Evolutionary conservation across 2,888 invertebrate genomes (phyloP).

Genomic region (Drosophila borealis): DNA sequence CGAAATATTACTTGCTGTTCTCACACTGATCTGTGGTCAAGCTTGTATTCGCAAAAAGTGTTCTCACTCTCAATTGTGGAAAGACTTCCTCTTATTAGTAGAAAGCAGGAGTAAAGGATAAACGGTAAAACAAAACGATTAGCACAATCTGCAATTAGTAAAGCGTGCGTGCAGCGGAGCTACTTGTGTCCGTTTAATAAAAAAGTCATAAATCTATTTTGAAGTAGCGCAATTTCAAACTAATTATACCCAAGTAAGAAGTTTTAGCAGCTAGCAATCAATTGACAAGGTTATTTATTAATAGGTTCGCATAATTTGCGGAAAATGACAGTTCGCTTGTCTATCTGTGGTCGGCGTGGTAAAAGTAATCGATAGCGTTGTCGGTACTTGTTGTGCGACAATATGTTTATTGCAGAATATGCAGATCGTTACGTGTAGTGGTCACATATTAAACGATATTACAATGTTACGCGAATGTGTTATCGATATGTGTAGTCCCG

Average conservation of each 20-base stretch:
- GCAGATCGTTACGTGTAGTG: neutral
- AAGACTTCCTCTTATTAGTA: neutral
- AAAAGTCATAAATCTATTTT: neutral
- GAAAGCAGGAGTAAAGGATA: neutral
- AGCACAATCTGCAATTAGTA: slow-evolving; percentile 1
- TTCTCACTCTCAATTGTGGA: neutral
- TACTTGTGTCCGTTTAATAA: neutral
- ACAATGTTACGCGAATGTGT: no score
- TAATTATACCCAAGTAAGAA: no score
- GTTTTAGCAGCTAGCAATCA: no score
- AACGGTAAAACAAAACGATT: neutral
- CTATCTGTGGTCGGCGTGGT: neutral
- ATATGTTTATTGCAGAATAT: neutral
- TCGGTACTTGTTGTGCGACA: neutral
- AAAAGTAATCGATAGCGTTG: neutral
- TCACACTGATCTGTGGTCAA: neutral
- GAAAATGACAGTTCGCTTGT: neutral
- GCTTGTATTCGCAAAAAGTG: slow-evolving; percentile 1
- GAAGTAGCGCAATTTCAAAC: no score
- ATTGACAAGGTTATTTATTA: no score
- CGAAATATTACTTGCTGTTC: neutral
- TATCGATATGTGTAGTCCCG: no score
- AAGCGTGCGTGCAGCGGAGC: neutral
- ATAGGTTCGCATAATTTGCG: neutral
- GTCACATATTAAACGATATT: no score